Evolutionary conservation across 1,140 invertebrate genomes (phyloP), one percentile per base, ranked within the genome.

Genomic region (Sitodiplosis mosellana): DNA sequence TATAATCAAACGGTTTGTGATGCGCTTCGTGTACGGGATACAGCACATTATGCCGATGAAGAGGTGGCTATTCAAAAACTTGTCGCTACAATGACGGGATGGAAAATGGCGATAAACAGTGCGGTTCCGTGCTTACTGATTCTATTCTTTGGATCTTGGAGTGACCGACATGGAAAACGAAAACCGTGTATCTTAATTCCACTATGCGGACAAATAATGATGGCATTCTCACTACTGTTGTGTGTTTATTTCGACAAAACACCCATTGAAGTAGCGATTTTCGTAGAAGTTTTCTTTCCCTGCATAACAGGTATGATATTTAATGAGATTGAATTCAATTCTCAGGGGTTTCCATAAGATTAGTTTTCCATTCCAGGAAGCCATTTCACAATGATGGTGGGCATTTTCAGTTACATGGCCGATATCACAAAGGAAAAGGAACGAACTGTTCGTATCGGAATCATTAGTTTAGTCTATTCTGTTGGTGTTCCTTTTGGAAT

Each of bases 331-430:
- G 7, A 34, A 8, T 38, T 38, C 17, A n/a, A 38, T 38, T 38
- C 17, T 3, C 17, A 38, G 14, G 14, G 27, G 27, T 27, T 27
- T 27, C 10, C 4, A 27, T n/a, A n/a, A n/a, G n/a, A 33, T 11
- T 38, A 38, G 5, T 38, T 38, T 38, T 14, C 5, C 36, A 5
- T n/a, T n/a, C 2, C 15, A 48, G 84, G 84, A 1, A 86, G 86
- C 2, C 87, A 81, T 77, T 83, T 88, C 54, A 85, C 83, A 15
- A 82, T 89, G 76, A 78, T 89, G 51, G 88, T 90, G 80, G 83
- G 83, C 12, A 78, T 85, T 33, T 91, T 90, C 60, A 89, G 86
- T 59, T 91, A 89, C 55, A 82, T 92, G 37, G 83, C 78, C 1
- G 86, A 91, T 59, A 79, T 88, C 8, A 88, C 87, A 0, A 78